Evolutionary conservation across 1,140 invertebrate species (phyloP).

Genomic region (Physella acuta): DNA sequence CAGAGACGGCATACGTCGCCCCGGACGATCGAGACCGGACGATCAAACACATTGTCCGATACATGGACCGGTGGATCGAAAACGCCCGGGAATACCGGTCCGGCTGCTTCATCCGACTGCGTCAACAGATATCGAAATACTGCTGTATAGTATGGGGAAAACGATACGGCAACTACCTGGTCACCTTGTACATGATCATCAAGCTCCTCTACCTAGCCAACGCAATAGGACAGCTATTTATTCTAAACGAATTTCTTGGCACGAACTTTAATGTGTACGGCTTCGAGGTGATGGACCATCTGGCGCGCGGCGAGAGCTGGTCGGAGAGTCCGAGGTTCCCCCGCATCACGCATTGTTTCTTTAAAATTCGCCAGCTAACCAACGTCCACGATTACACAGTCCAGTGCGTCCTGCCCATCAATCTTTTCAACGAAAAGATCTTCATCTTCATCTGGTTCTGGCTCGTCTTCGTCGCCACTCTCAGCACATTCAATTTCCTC

Average conservation of each 20-base stretch:
- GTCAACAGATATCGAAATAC: conserved; percentile 54
- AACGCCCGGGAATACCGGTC: conserved; percentile 55
- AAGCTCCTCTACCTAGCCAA: conserved; percentile 63
- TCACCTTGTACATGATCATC: conserved; percentile 62
- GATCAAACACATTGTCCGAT: conserved; percentile 57
- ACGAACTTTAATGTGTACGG: conserved; percentile 63
- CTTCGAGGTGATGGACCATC: conserved; percentile 58
- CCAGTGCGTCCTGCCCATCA: conserved; percentile 65
- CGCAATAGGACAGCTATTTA: conserved; percentile 62
- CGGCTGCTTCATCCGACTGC: conserved; percentile 51
- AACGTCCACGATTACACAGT: conserved; percentile 58
- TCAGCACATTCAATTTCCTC: conserved; percentile 60
- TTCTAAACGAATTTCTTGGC: conserved; percentile 63
- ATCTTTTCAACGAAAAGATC: conserved; percentile 66
- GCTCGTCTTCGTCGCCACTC: conserved; percentile 64
- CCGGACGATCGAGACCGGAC: conserved; percentile 57
- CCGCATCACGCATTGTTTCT: conserved; percentile 61
- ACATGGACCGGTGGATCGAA: conserved; percentile 58
- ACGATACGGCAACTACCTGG: conserved; percentile 62
- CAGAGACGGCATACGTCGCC: conserved; percentile 57
- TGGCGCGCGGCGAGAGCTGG: conserved; percentile 51
- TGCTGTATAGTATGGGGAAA: conserved; percentile 59
- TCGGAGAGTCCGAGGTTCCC: conserved; percentile 58
- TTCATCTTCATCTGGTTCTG: conserved; percentile 67
- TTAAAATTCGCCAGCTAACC: conserved; percentile 56